Base-by-base conservation (phyloP, 2,113 vertebrate species). In the Hippolais icterina region DNA sequence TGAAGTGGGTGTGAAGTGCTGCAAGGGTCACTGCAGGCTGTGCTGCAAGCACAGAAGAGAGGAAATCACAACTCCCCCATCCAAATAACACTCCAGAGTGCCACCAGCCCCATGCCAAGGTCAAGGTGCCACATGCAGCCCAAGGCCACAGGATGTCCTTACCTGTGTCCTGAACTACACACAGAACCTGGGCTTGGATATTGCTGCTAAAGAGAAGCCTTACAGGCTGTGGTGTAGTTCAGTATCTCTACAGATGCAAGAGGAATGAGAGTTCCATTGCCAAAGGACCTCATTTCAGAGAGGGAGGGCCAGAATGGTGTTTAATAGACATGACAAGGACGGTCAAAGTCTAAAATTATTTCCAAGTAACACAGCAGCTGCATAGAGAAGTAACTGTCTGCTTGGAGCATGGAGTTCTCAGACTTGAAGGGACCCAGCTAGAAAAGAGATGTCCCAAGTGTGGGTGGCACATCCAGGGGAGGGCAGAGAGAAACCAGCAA, bases 351-450 rank as follows among this genome's bases (percentile, higher is more conserved):
- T 65, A 19, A 31, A 75, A 12, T 41, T 10, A 41, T 53, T 52
- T n/a, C 37, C 59, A 78, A 23, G 3, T 2, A 5, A 39, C 15
- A 21, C 41, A 56, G 59, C 33, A 75, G 83, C 23, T 24, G 16
- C 0, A 0, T 0, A 42, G 25, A 56, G 64, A n/a, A 59, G 16
- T 5, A 44, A 33, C 18, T 59, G 49, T 22, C 18, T 4, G 5
- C 42, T 24, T n/a, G 29, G 63, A 89, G 28, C 24, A 35, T 1
- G 2, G 0, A 3, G 4, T n/a, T 77, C 60, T 79, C 61, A 47
- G 42, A 13, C 6, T 4, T 14, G 65, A 61, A 25, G 42, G 15
- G 7, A 5, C 29, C 11, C 18, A 46, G 12, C 31, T 37, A 23
- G 31, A 19, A 7, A 24, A 46, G 27, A 79, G 53, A 29, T 1